These are phyloP conservation scores for Epinotia demarniana DNA, from an alignment of 2,888 invertebrate species.

Conservation along the genomic window DNA sequence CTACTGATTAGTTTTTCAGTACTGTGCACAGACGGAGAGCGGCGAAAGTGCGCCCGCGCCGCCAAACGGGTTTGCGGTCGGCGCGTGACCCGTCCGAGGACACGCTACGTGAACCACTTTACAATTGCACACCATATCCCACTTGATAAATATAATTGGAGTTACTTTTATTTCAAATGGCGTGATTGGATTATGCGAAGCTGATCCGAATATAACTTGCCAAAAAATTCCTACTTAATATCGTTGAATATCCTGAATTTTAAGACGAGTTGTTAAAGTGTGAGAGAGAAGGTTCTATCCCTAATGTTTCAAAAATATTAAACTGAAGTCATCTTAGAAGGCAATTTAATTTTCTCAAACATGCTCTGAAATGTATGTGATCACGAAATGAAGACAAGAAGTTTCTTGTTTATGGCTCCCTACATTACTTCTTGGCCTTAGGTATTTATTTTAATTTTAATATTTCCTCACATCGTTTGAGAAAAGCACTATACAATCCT, in stretches of 20 bases:
- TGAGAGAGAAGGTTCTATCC: too few relatives aligned
- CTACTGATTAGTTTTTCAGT: not conserved
- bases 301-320: too few relatives aligned
- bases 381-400: too few relatives aligned
- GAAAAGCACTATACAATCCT: too few relatives aligned
- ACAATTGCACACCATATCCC: conserved; percentile 53
- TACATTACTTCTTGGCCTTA: too few relatives aligned
- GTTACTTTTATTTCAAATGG: conserved; percentile 26
- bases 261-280: too few relatives aligned
- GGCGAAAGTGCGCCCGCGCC: conserved; percentile 81
- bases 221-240: not conserved
- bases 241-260: not conserved
- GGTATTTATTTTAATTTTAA: too few relatives aligned
- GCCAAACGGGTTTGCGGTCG: conserved; percentile 77
- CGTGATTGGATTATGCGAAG: conserved; percentile 12
- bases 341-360: too few relatives aligned
- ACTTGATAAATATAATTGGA: conserved; percentile 40
- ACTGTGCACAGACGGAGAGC: conserved; percentile 69
- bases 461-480: too few relatives aligned
- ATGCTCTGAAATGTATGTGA: too few relatives aligned
- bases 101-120: conserved; percentile 66
- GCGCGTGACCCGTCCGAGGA: conserved; percentile 82
- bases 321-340: too few relatives aligned
- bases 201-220: not conserved
- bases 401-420: too few relatives aligned